Base-by-base conservation (phyloP, 1,140 invertebrate genomes). In the Atta cephalotes region DNA sequence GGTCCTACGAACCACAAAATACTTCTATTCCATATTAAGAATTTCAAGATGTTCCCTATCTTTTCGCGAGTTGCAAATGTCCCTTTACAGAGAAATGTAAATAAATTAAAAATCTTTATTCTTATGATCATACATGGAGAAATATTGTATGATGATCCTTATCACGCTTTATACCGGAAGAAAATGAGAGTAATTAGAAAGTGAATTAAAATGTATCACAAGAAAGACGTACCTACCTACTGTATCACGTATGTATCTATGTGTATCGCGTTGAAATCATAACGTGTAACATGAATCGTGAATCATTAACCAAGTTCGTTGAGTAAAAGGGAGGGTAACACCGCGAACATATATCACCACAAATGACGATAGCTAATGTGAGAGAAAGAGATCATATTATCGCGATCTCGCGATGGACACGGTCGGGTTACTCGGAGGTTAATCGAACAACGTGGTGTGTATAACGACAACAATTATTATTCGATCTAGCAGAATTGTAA, bases 321-420 rank as follows among this genome's bases (percentile, higher is more conserved):
- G 88, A 78, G 87, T 49, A 89, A 89, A 63, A 89, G 65, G 72
- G 70, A 88, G 87, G 51, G 51, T 68, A 9, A 85, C 60, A 87
- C 78, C 86, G 70, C 65, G 71, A 88, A 88, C 28, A 58, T 78
- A 56, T 74, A 72, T 16, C 49, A 63, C 70, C 82, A 88, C 76
- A 82, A 88, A 88, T 72, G 72, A 91, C 87, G 87, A 92, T 88
- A 91, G 88, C 87, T 91, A 90, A 88, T 89, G 70, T 85, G 87
- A 85, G 76, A 88, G 88, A 89, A 86, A 87, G 84, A 88, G 88
- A 89, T 89, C 89, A 87, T 70, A 91, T 92, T 92, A 91, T 91
- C 91, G 89, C 89, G 89, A 92, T 92, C 86, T 85, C 62, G 62
- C 72, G 65, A 78, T 77, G 72, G 72, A 87, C 87, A 86, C 62